phyloP scores from a whole-genome alignment of 1,140 invertebrate genomes.

The Lithobius niger region DNA sequence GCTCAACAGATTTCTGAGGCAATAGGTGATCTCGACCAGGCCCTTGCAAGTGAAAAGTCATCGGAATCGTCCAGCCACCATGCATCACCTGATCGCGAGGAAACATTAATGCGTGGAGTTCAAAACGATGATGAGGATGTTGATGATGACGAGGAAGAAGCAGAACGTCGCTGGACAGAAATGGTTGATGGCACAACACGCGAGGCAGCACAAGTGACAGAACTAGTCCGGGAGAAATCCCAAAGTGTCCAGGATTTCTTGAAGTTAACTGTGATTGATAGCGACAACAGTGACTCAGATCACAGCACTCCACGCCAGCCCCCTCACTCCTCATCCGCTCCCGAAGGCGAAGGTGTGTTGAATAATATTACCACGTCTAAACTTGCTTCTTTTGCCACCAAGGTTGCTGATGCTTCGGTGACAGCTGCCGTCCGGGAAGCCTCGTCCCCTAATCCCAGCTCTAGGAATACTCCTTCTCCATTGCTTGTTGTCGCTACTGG shows the following conservation, averaged over 20 bases:
- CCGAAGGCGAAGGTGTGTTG: no score
- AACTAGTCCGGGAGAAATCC: conserved; percentile 54
- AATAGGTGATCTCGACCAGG: conserved; percentile 48
- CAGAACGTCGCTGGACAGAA: conserved; percentile 1
- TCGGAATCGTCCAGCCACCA: conserved; percentile 39
- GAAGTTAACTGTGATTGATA: conserved; percentile 54
- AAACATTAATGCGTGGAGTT: conserved; percentile 15
- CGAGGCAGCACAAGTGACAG: conserved; percentile 47
- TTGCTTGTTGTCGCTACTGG: no score
- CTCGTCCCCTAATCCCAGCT: no score
- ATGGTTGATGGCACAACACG: conserved; percentile 1
- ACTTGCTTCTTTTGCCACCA: no score
- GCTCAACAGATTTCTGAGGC: conserved; percentile 46
- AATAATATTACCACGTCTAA: no score
- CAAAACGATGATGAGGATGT: conserved; percentile 46
- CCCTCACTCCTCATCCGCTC: background rate
- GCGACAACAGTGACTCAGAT: conserved; percentile 29
- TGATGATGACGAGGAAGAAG: no score
- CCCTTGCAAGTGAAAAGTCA: conserved; percentile 43
- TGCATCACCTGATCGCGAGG: conserved; percentile 32
- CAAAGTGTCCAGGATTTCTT: conserved; percentile 57
- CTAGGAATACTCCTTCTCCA: no score
- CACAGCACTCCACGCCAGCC: no score
- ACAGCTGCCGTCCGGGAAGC: no score
- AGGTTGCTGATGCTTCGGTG: no score